Evolutionary conservation across 1,140 invertebrate genomes (phyloP), one percentile per base, ranked within the genome.

Genomic region (Eriosoma lanigerum): DNA sequence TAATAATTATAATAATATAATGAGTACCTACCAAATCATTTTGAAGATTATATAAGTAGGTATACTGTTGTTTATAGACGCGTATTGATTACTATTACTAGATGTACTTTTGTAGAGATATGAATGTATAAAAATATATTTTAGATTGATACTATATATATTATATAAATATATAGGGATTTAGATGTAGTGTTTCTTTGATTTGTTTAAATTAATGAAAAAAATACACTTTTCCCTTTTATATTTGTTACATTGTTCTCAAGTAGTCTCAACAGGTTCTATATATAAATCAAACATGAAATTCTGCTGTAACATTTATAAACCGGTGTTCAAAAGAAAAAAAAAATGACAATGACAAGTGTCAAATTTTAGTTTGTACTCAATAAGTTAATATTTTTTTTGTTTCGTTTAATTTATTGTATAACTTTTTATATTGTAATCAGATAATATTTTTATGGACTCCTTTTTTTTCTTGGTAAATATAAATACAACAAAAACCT

Each of bases 401-500:
- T 38, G 4, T 72, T 52, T 72, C 24, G n/a, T 72, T 50, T 72
- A 48, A 52, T 72, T 72, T 72, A 29, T 48, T 13, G 19, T 32
- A 52, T 72, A 72, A 72, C 46, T 50, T 72, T 60, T 66, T 66
- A 44, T 32, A 52, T 72, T 54, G 46, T 73, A 73, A 73, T 54
- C 70, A 54, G 70, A 54, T 73, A 54, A 73, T 73, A 73, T 73
- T 73, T 73, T 73, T 73, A 29, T 54, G 70, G 10, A 54, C 19
- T 52, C 3, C 21, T 13, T 68, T 73, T 29, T 73, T 73, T 73
- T 8, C 8, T 52, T 5, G 17, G 29, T 64, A 64, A 3, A n/a
- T 19, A 52, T 72, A 29, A 73, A 52, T 3, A 52, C 29, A 73
- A 52, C 70, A 32, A 13, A 54, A 73, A 73, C 15, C 2, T 38